phyloP scores from a whole-genome alignment of 2,888 invertebrate species.

The Cerastis leucographa region DNA sequence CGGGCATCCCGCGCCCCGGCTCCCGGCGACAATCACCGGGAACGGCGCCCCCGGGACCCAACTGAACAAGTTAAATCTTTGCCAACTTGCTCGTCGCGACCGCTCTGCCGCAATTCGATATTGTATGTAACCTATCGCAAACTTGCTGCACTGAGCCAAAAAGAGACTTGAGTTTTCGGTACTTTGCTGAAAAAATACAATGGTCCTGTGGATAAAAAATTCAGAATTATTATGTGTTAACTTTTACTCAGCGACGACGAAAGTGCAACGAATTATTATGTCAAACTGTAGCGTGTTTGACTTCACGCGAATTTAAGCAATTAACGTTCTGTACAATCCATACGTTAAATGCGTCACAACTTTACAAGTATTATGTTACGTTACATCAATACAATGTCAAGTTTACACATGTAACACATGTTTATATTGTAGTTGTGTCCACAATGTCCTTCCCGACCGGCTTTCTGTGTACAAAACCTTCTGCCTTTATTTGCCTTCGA shows the following conservation, averaged over 20 bases:
- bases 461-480: constrained; percentile 77
- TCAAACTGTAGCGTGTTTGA: constrained; percentile 4
- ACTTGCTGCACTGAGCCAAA: constrained; percentile 49
- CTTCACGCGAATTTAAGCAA: no score
- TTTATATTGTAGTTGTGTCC: constrained; percentile 75
- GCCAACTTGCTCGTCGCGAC: constrained; percentile 79
- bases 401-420: constrained; percentile 74
- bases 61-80: constrained; percentile 88
- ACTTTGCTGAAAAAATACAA: constrained; percentile 12
- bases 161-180: constrained; percentile 2
- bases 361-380: constrained; percentile 51
- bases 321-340: no score
- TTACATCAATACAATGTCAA: constrained; percentile 75
- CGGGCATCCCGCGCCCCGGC: constrained; percentile 77
- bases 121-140: constrained; percentile 66
- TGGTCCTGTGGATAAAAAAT: not conserved
- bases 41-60: constrained; percentile 87
- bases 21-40: constrained; percentile 87
- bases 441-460: constrained; percentile 77
- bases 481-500: constrained; percentile 77
- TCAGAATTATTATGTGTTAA: not conserved
- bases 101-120: constrained; percentile 70
- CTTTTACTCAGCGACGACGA: constrained; percentile 6
- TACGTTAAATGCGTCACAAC: constrained; percentile 1
- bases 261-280: constrained; percentile 39